These are phyloP conservation scores for Heliothis subflexa DNA, from an alignment of 1,140 invertebrate species.

Conservation along the genomic window DNA sequence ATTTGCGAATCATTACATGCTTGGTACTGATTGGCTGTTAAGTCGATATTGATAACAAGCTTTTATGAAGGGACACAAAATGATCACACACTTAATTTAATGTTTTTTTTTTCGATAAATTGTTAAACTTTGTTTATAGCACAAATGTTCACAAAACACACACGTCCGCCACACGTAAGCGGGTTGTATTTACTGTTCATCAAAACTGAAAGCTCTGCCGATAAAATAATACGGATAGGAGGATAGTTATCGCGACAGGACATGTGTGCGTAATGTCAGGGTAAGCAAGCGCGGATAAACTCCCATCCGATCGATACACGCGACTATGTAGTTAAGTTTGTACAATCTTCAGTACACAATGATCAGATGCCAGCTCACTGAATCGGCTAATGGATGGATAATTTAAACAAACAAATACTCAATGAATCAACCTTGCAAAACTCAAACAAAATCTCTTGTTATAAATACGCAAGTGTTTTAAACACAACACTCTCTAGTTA, in stretches of 20 bases:
- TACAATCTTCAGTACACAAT: constrained; percentile 22
- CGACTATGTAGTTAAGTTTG: constrained; percentile 1
- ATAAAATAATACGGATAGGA: constrained; percentile 56
- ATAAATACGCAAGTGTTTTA: constrained; percentile 25
- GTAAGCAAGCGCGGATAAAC: constrained; percentile 45
- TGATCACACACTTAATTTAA: not conserved
- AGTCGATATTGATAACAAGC: not conserved
- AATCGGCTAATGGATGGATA: constrained; percentile 32
- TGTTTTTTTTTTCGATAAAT: not conserved
- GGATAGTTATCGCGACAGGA: constrained; percentile 36
- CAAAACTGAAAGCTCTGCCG: constrained; percentile 53
- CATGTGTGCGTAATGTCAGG: constrained; percentile 48
- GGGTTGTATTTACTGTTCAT: constrained; percentile 63
- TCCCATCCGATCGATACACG: constrained; percentile 20
- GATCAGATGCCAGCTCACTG: constrained; percentile 6
- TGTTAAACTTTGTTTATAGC: not conserved
- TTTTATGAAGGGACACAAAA: not conserved
- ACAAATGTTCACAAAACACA: constrained; percentile 35
- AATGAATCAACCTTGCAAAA: constrained; percentile 34
- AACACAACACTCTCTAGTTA: constrained; percentile 5
- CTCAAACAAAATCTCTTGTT: constrained; percentile 30
- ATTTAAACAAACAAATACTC: constrained; percentile 34
- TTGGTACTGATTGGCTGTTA: not conserved
- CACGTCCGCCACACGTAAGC: constrained; percentile 62
- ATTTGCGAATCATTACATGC: not conserved